Evolutionary conservation across 1,140 invertebrate genomes (phyloP).

Genomic region (Drosophila tani): DNA sequence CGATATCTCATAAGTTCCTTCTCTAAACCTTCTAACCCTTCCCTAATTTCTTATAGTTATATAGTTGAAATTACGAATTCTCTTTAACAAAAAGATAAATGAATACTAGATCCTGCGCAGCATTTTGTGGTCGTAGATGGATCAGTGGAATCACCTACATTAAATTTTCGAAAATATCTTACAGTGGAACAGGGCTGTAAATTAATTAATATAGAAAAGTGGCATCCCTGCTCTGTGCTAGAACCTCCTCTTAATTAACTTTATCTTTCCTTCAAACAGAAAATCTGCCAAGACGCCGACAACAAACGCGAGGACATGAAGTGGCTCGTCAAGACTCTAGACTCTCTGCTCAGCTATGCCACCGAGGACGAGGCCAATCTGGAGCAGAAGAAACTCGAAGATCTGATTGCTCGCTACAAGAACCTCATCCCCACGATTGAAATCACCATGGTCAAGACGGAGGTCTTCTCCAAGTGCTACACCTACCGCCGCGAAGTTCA

Average conservation of each 20-base stretch:
- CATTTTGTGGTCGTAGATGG: too few species aligned
- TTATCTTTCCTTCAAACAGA: conserved; percentile 86
- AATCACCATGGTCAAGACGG: conserved; percentile 95
- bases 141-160: too few species aligned
- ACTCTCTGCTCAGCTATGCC: conserved; percentile 93
- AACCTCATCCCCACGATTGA: conserved; percentile 96
- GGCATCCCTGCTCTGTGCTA: not conserved
- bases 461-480: conserved; percentile 96
- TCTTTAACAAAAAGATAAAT: too few species aligned
- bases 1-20: too few species aligned
- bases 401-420: conserved; percentile 94
- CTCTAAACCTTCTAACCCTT: too few species aligned
- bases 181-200: too few species aligned
- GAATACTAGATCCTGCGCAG: too few species aligned
- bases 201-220: too few species aligned
- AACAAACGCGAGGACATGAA: conserved; percentile 96
- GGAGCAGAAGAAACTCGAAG: conserved; percentile 93
- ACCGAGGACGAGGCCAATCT: conserved; percentile 90
- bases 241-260: not conserved
- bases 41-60: too few species aligned
- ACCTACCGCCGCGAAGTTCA: conserved; percentile 94
- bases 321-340: conserved; percentile 95
- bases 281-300: conserved; percentile 95
- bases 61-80: too few species aligned
- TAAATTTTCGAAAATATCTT: too few species aligned